phyloP scores from a whole-genome alignment of 2,113 vertebrate genomes.

The Sialia sialis region DNA sequence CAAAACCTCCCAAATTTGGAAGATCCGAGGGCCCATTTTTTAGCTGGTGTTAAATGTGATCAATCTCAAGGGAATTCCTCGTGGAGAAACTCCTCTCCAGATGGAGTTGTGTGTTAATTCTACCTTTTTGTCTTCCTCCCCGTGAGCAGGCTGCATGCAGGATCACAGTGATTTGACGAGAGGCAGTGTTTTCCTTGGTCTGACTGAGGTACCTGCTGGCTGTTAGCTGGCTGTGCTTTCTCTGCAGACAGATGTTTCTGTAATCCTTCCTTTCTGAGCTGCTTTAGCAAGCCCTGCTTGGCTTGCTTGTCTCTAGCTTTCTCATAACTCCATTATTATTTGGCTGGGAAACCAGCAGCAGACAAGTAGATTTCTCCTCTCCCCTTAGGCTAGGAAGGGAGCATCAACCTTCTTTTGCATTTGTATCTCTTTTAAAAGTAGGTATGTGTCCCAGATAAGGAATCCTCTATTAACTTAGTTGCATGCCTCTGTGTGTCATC shows the following conservation, averaged over 20 bases:
- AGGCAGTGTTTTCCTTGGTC: background rate
- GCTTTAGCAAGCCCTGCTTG: background rate
- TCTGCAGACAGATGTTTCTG: background rate
- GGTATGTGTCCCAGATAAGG: background rate
- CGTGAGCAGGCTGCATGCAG: background rate
- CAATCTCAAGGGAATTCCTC: background rate
- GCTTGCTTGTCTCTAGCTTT: background rate
- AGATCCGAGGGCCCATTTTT: background rate
- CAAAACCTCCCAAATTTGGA: background rate
- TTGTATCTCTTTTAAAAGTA: background rate
- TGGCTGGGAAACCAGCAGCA: background rate
- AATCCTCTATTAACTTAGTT: background rate
- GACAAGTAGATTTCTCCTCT: background rate
- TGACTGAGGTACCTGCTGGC: background rate
- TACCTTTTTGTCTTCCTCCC: background rate
- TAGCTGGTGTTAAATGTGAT: background rate
- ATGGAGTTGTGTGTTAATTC: background rate
- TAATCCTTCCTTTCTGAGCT: background rate
- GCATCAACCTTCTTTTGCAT: background rate
- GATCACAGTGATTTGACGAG: fast-evolving
- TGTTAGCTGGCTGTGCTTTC: fast-evolving
- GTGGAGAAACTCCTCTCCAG: background rate
- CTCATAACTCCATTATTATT: background rate
- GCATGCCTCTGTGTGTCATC: background rate
- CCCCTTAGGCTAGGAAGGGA: background rate